Evolutionary conservation across 1,140 invertebrate species (phyloP), one percentile per base, ranked within the genome.

Genomic region (Drosophila saltans): DNA sequence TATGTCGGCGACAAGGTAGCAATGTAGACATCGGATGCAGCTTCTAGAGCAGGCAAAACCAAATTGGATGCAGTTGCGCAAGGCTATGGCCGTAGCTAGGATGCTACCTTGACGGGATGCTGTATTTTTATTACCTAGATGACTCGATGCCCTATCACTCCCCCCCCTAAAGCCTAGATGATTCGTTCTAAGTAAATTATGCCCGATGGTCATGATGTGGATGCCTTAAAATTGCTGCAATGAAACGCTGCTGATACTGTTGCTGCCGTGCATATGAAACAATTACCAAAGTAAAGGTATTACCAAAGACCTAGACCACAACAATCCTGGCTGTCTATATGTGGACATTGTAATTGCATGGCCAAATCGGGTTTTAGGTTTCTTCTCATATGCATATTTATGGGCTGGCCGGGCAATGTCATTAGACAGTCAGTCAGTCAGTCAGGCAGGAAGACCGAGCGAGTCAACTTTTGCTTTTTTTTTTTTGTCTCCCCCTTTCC

Each of bases 171-270:
- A 11, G 10, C 10, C 10, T 69, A 68, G 70, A 89, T 89, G 84
- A 89, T 89, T 89, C 85, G 84, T 89, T 89, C 85, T 89, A 90
- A 90, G 85, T 90, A 89, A 89, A 89, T 89, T 89, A 89, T 89
- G 85, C 85, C 85, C 86, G 85, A 59, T 86, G 86, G 85, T 80
- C 85, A 90, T 89, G 83, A 88, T 72, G 83, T 74, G 63, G 58
- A 69, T 61, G 70, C 72, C 69, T 72, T 66, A 48, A 78, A 78
- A 71, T 73, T 75, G 72, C 56, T 39, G 60, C 69, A 66, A 67
- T 55, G 64, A 66, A 64, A 52, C 52, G 52, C 9, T 56, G 39
- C 33, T 36, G 33, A 36, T 36, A 36, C 6, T 36, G 33, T 16
- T 65, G 72, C 68, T 69, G 58, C 62, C 69, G 74, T 73, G 83